phyloP scores from a whole-genome alignment of 2,797 vertebrate genomes.

The Danio tinwini region DNA sequence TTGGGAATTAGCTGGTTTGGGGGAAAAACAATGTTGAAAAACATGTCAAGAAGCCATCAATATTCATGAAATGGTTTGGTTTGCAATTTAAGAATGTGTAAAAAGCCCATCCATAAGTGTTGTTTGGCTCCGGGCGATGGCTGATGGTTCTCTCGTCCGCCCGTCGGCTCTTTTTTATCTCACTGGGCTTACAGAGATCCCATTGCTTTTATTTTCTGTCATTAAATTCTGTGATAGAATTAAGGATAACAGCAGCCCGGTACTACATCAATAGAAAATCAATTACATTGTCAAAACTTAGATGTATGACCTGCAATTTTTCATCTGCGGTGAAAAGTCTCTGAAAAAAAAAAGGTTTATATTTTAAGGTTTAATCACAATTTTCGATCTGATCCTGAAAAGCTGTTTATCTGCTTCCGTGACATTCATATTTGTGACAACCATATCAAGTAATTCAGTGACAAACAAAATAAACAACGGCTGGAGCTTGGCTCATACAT shows the following conservation, averaged over 20 bases:
- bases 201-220: constrained; percentile 59
- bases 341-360: constrained; percentile 17
- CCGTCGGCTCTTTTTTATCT: constrained; percentile 49
- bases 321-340: constrained; percentile 40
- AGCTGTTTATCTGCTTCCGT: constrained; percentile 56
- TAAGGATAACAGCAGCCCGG: constrained; percentile 61
- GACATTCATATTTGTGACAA: constrained; percentile 63
- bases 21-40: background rate
- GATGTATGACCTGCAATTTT: constrained; percentile 50
- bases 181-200: constrained; percentile 44
- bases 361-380: constrained; percentile 48
- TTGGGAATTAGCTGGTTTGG: background rate
- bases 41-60: constrained; percentile 19
- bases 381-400: constrained; percentile 52
- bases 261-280: constrained; percentile 65
- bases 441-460: constrained; percentile 50
- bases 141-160: constrained; percentile 38
- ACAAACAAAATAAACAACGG: constrained; percentile 58
- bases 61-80: constrained; percentile 8
- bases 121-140: constrained; percentile 24
- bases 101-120: constrained; percentile 29
- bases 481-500: constrained; percentile 43
- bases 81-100: background rate
- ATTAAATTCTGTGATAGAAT: constrained; percentile 57
- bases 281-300: constrained; percentile 60